phyloP scores from a whole-genome alignment of 2,113 vertebrate genomes.

The Cervus canadensis region DNA sequence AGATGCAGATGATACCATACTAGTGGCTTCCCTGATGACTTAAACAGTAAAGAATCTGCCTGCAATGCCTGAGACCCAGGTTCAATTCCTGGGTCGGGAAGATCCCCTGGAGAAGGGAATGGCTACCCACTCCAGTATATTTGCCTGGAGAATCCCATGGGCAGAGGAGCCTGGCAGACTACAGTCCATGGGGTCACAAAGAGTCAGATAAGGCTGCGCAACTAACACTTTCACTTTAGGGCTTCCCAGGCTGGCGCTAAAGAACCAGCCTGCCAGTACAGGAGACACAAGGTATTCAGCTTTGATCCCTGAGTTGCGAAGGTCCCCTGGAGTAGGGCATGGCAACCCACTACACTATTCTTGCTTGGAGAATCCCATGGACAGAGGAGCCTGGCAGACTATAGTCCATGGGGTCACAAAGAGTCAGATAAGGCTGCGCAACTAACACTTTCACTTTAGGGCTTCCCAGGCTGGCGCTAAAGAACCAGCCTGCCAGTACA shows the following conservation, averaged over 20 bases:
- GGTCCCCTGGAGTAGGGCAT: not conserved
- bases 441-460: not conserved
- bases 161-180: not conserved
- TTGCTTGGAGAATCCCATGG: not conserved
- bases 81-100: not conserved
- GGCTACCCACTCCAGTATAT: not conserved
- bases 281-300: not conserved
- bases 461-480: not conserved
- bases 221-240: not conserved
- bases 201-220: not conserved
- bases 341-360: not conserved
- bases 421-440: not conserved
- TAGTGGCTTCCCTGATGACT: not conserved
- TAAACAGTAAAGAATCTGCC: not conserved
- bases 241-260: not conserved
- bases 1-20: not conserved
- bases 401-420: not conserved
- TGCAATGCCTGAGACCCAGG: not conserved
- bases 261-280: not conserved
- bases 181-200: not conserved
- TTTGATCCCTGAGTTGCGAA: not conserved
- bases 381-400: not conserved
- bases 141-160: not conserved
- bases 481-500: not conserved
- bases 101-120: not conserved